Base-by-base conservation (phyloP, 2,888 invertebrate genomes). In the Iselma pallidipennis region DNA sequence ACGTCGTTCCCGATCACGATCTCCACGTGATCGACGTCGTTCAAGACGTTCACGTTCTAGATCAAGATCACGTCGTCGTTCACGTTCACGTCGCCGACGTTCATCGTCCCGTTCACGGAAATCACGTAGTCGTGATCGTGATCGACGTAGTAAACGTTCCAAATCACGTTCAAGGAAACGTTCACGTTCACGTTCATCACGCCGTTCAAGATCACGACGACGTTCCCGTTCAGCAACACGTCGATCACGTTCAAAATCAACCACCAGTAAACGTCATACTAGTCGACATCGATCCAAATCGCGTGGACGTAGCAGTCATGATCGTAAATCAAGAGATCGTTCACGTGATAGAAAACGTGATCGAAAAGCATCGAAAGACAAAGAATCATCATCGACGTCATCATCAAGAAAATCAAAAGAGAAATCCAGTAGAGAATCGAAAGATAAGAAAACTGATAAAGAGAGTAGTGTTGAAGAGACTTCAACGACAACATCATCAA, bases 71-170 rank as follows among this genome's bases (percentile, higher is more conserved):
- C 63, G 72, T 4, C 60, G 73, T 25, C 85, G 90, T 5, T 89
- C 91, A 0, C 33, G 59, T 16, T 37, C 37, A 37, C 37, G 37
- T 9, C 37, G 37, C 4, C 59, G 71, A 31, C 66, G 86, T 19
- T 88, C 89, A 0, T 84, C 89, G 1, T 91, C 90, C 0, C 85
- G 90, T 6, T 88, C 90, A 0, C 68, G 73, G 49, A 57, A 75
- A 54, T 72, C 62, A 72, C 83, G 86, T 64, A 85, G 85, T 0
- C 82, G 85, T 23, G 85, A 85, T 9, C 37, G 37, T 16, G 37
- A 37, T 9, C 37, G 37, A 16, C 83, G 86, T 1, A 87, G 86
- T 69, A 87, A 87, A 65, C 83, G 87, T 56, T 85, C 87, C 0
- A 85, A 86, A 31, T 85, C 87, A 0, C 77, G 81, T 26, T 79